Base-by-base conservation (phyloP, 2,113 vertebrate genomes). In the Talpa occidentalis region DNA sequence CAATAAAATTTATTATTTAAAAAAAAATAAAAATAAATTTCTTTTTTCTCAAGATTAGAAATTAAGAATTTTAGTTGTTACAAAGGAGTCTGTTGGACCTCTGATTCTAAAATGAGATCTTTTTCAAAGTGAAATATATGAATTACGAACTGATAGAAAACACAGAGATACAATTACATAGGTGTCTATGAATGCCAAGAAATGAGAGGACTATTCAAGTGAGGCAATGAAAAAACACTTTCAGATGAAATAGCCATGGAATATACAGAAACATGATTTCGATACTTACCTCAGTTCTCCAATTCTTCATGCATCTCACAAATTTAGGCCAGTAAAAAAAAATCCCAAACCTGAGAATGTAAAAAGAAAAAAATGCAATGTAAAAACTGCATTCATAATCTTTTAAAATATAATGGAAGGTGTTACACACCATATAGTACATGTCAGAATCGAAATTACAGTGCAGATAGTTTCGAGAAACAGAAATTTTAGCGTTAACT, bases 361-460 rank as follows among this genome's bases (percentile, higher is more conserved):
- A 80, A 83, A 90, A 69, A 73, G 1, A 88, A 94, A 82, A 40
- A 17, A 70, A 67, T n/a, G 6, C 15, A 14, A 49, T 19, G 14
- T 76, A 76, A 76, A 93, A 85, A 72, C 59, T 59, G 0, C 2
- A 66, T 40, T 59, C 6, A 73, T 2, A 40, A 73, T 54, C 42
- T 26, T 91, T 78, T 11, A 60, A 96, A 78, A 74, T 32, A 73
- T 64, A 87, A 94, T 19, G 28, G 14, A 86, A 81, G n/a, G 67
- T 77, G 21, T 24, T 64, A 0, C 47, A 56, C 3, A 67, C 7
- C 77, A 67, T 40, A 49, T 1, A 70, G 5, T 67, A 1, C 10
- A 77, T 35, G 10, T 21, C 37, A 94, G 24, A 81, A 60, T 30
- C 76, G 49, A 82, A 67, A 67, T 77, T 80, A 72, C 44, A 40